phyloP scores from a whole-genome alignment of 1,140 invertebrate genomes.

The Tetragonula clypearis region DNA sequence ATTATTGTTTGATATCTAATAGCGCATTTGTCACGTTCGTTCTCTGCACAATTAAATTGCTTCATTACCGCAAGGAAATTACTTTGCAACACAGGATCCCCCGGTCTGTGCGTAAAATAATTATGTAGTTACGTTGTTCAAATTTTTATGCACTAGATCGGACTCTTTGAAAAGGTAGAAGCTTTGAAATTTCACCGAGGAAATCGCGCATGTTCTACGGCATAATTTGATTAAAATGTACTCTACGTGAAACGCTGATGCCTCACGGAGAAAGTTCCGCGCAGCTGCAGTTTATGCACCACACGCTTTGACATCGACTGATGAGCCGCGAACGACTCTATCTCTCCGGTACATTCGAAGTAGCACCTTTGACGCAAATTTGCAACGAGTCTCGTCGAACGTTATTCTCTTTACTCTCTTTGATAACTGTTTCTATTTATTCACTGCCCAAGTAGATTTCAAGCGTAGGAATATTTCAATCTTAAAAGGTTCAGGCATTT shows the following conservation, averaged over 20 bases:
- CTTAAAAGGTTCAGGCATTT: not conserved
- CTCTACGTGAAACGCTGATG: slow-evolving; percentile 8
- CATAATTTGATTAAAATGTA: slow-evolving; percentile 1
- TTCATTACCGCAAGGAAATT: no score
- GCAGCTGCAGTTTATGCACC: slow-evolving; percentile 2
- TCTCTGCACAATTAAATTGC: no score
- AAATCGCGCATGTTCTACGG: not conserved
- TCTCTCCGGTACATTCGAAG: not conserved
- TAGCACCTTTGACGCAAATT: not conserved
- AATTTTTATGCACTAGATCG: not conserved
- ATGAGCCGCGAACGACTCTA: slow-evolving; percentile 13
- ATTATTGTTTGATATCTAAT: no score
- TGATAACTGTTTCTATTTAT: not conserved
- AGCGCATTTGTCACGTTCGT: no score
- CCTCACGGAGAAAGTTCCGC: slow-evolving; percentile 12
- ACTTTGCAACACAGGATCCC: no score
- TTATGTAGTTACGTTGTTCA: not conserved
- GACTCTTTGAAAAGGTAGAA: not conserved
- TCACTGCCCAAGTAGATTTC: not conserved
- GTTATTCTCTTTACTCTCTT: not conserved
- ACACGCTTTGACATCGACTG: slow-evolving; percentile 17
- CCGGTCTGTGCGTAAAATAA: no score
- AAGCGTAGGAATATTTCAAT: not conserved
- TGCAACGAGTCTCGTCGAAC: not conserved
- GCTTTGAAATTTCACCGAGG: not conserved